Conservation (phyloP, 2,888 invertebrate genomes). For the Ryuthela nishihirai region DNA sequence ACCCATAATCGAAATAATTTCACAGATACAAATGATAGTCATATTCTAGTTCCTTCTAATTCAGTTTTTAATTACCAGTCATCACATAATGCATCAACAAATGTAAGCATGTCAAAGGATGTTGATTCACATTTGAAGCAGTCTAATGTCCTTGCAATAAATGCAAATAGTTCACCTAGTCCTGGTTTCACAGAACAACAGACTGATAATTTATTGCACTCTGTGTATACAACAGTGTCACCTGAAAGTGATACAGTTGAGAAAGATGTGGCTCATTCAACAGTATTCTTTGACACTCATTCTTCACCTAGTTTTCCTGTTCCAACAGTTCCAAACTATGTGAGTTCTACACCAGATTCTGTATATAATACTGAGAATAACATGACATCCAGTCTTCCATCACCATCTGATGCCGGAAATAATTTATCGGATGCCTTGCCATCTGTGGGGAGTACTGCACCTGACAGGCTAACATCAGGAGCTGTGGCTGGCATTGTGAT, state of each 20-base stretch:
- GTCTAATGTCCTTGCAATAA: not conserved
- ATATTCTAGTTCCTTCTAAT: slow-evolving; percentile 21
- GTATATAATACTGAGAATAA: slow-evolving; percentile 2
- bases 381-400: slow-evolving; percentile 7
- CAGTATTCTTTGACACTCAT: slow-evolving; percentile 6
- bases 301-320: slow-evolving; percentile 5
- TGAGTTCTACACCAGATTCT: too few relatives aligned
- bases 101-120: not conserved
- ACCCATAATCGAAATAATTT: slow-evolving; percentile 8
- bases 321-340: slow-evolving; percentile 10
- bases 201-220: slow-evolving; percentile 1
- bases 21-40: slow-evolving; percentile 15
- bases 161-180: slow-evolving; percentile 16
- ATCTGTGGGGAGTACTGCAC: slow-evolving; percentile 5
- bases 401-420: slow-evolving; percentile 10
- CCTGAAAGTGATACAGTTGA: not conserved
- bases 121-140: slow-evolving; percentile 8
- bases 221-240: not conserved
- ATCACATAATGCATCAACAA: slow-evolving; percentile 2
- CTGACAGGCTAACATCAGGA: slow-evolving; percentile 18
- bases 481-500: slow-evolving; percentile 34
- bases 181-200: slow-evolving; percentile 5
- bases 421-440: slow-evolving; percentile 13
- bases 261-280: slow-evolving; percentile 3
- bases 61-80: slow-evolving; percentile 20